A percentile compares a stretch with the other conserved stretches of the same genome.
These are phyloP conservation scores for Osmoderma eremita DNA, from an alignment of 2,888 invertebrate species.

Conservation along the genomic window DNA sequence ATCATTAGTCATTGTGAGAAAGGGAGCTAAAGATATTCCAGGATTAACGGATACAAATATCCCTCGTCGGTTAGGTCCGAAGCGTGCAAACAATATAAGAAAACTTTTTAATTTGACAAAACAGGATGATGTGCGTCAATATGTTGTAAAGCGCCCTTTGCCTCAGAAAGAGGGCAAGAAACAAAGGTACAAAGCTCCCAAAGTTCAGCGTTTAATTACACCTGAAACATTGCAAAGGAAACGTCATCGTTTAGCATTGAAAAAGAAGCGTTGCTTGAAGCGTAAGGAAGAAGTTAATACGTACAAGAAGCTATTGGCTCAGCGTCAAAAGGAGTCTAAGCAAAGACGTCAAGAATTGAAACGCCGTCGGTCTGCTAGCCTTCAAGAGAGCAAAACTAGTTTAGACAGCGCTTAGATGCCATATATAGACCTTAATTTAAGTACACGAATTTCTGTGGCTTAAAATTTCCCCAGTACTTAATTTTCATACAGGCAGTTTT, in stretches of 20 bases:
- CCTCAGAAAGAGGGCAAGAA: constrained; percentile 69
- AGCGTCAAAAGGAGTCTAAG: constrained; percentile 73
- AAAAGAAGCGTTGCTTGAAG: constrained; percentile 72
- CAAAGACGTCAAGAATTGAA: constrained; percentile 65
- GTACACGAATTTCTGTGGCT: constrained; percentile 20
- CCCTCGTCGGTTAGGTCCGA: constrained; percentile 80
- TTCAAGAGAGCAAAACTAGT: constrained; percentile 86
- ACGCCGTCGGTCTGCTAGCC: constrained; percentile 82
- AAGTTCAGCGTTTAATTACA: constrained; percentile 83
- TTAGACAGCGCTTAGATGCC: constrained; percentile 68
- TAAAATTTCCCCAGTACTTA: constrained; percentile 29
- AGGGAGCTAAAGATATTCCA: constrained; percentile 81
- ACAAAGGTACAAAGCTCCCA: constrained; percentile 76
- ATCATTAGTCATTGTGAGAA: constrained; percentile 90
- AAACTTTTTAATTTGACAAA: constrained; percentile 81
- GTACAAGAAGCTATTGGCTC: constrained; percentile 78
- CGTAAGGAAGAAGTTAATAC: constrained; percentile 76
- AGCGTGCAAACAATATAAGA: constrained; percentile 81
- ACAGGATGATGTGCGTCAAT: constrained; percentile 81
- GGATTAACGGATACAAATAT: constrained; percentile 81
- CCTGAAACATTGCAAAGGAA: constrained; percentile 76
- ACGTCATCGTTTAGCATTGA: constrained; percentile 75
- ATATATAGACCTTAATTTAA: constrained; percentile 2
- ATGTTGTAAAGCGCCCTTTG: constrained; percentile 78
- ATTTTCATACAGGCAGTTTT: constrained; percentile 8